Evolutionary conservation across 2,797 vertebrate genomes (phyloP), one percentile per base, ranked within the genome.

Genomic region (Malurus splendens): DNA sequence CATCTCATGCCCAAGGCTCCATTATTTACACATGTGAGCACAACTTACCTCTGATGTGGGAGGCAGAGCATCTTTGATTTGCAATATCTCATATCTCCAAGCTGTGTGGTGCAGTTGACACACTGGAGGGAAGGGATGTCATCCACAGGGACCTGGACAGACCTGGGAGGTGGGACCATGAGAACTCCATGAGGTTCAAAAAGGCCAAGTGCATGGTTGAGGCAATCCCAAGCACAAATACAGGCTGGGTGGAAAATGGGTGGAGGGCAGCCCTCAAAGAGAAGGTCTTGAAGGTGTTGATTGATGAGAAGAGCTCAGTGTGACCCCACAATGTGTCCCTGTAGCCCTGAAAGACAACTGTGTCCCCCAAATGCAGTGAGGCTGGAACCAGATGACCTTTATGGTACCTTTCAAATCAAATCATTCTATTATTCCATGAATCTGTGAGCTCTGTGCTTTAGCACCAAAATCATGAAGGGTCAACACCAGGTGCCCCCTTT

Each of bases 391-490:
- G 24, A 1, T 39, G 14, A 8, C 14, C 28, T 45, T 39, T 25
- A 33, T 17, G 24, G 25, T n/a, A 12, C 22, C 23, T 57, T 52
- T 45, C 25, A 54, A 65, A 52, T 5, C 45, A n/a, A 47, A 17
- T 16, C 3, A 7, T 23, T 51, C 25, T 45, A 14, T 33, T 10
- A 56, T 52, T 70, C 22, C 39, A 18, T 47, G 39, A 16, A 27
- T 52, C 33, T 36, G 27, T 57, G n/a, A 60, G 17, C 12, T 86
- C 10, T 13, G 9, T 76, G 10, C 23, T 41, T 25, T 14, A 59
- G 23, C 14, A 38, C 19, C 18, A 41, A 47, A 61, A 48, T 30
- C 27, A 44, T 0, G 0, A 22, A 3, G 5, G 5, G 42, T 65
- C 14, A 61, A 18, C 9, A 41, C 2, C 7, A 77, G 5, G 4